These are phyloP conservation scores for Xyrauchen texanus DNA, from an alignment of 2,113 vertebrate species.

Conservation along the genomic window DNA sequence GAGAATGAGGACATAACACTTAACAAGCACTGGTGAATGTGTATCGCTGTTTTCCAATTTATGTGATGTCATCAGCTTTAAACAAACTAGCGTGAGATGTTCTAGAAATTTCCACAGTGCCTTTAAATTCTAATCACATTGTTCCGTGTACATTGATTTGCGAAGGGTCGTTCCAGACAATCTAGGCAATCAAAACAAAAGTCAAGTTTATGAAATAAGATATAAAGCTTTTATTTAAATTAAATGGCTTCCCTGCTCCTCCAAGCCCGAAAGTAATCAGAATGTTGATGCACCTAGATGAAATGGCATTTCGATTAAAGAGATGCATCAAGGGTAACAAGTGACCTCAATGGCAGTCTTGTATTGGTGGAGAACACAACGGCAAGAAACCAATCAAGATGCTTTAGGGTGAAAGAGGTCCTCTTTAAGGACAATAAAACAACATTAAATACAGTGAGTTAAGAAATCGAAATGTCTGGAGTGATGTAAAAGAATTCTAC, in stretches of 20 bases:
- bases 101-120: neutral
- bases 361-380: conserved; percentile 12
- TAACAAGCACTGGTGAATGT: neutral
- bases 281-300: conserved; percentile 44
- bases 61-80: neutral
- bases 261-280: conserved; percentile 29
- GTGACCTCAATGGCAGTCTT: conserved; percentile 32
- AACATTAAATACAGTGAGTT: neutral
- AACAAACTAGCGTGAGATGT: neutral
- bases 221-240: conserved; percentile 37
- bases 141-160: neutral
- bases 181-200: conserved; percentile 40
- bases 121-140: conserved; percentile 36
- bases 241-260: conserved; percentile 43
- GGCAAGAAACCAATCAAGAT: neutral
- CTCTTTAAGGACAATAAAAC: neutral
- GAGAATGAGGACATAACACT: conserved; percentile 26
- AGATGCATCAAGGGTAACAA: conserved; percentile 8
- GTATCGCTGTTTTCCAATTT: neutral
- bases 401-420: neutral
- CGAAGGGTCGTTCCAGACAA: conserved; percentile 12
- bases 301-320: conserved; percentile 49
- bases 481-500: no score
- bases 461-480: neutral
- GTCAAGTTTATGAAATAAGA: conserved; percentile 42